A percentile compares a stretch with the other conserved stretches of the same genome.
phyloP scores from a whole-genome alignment of 2,113 vertebrate genomes.

The Ursus arctos region DNA sequence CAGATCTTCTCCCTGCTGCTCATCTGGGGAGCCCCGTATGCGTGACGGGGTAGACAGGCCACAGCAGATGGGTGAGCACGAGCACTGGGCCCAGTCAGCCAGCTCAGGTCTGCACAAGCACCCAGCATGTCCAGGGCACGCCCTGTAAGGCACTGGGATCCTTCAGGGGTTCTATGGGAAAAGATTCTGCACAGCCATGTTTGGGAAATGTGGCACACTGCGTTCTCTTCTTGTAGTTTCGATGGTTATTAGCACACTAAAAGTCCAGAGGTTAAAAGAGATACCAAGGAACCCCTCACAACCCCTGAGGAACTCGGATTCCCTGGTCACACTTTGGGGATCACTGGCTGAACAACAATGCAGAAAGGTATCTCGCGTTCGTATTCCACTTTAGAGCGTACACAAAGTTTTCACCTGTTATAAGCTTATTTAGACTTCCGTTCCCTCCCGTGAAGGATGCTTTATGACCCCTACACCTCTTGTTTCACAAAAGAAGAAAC shows the following conservation, averaged over 20 bases:
- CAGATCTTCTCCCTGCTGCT: not conserved
- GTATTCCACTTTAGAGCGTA: rapidly evolving
- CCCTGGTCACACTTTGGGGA: rapidly evolving
- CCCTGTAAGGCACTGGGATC: not conserved
- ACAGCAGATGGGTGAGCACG: not conserved
- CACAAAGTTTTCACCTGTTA: not conserved
- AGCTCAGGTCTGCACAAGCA: rapidly evolving
- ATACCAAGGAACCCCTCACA: not conserved
- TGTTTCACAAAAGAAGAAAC: not conserved
- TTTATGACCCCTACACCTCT: not conserved
- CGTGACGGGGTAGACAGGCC: rapidly evolving
- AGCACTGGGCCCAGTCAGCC: rapidly evolving
- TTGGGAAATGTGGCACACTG: not conserved
- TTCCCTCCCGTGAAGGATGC: not conserved
- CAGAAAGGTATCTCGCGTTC: not conserved
- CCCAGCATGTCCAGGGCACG: rapidly evolving
- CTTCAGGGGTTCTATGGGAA: not conserved
- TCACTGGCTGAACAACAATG: not conserved
- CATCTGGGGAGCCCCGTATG: rapidly evolving
- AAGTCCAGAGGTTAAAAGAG: not conserved
- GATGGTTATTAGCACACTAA: not conserved
- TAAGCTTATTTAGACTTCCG: not conserved
- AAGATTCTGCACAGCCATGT: not conserved
- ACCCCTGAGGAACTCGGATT: not conserved
- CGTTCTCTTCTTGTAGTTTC: not conserved